Evolutionary conservation across 1,140 invertebrate genomes (phyloP), one percentile per base, ranked within the genome.

Genomic region (Leptinotarsa defecta): DNA sequence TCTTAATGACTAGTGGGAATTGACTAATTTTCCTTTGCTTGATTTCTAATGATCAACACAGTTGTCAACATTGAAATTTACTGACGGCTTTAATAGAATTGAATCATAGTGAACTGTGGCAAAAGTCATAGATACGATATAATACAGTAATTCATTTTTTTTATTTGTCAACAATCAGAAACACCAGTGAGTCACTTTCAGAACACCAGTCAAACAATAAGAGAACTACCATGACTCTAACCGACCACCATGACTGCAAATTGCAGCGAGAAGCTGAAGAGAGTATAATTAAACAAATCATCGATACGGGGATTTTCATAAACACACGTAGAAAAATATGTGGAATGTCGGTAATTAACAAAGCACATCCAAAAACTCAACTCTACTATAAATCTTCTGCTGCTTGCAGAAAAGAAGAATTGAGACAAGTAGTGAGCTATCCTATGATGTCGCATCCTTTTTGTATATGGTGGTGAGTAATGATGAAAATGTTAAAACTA

Each of bases 271-370:
- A 24, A 17, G 24, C 19, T 15, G 20, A 24, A 15, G 61, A 73
- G 43, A 49, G 34, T 17, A 65, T 65, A 34, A 62, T 73, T 20
- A 73, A 64, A 15, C 22, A 43, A n/a, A 48, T 71, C 69, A 81
- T 81, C 34, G 75, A 80, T 62, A 68, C 73, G 22, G 80, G 80
- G 2, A 65, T 69, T 34, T 79, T 77, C 63, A 80, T 81, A 1
- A 57, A 76, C 15, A 61, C 68, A 22, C 69, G 80, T 13, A 68
- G 80, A 68, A 67, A 64, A 48, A 43, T 80, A 17, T 64, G 68
- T 19, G 19, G 52, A 3, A 48, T 65, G 48, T 73, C 69, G 20
- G 76, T 79, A 63, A 76, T 81, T 15, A 80, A 74, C 62, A 57
- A 70, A 34, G 48, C 19, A 13, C 78, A 81, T 75, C 77, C 79